Percentiles rank a stretch among this genome's conserved stretches.
Conservation (phyloP, 2,797 vertebrate genomes). For the Ceyx erithaca region DNA sequence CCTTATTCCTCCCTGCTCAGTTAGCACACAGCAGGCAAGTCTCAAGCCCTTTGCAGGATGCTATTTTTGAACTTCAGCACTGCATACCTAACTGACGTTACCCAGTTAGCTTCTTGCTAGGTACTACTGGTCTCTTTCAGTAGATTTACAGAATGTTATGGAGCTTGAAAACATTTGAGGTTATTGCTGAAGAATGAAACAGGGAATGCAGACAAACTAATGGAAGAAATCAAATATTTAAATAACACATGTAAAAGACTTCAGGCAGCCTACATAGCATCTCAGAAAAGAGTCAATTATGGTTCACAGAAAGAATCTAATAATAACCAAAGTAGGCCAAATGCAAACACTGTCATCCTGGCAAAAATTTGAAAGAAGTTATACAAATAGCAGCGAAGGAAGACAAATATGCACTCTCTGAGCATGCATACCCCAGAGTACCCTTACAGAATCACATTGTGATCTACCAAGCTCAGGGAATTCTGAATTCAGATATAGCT, state of each 20-base stretch:
- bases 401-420: slow-evolving; percentile 70
- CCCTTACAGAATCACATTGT: not conserved
- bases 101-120: not conserved
- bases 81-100: not conserved
- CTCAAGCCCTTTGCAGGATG: not conserved
- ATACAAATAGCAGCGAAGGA: slow-evolving; percentile 74
- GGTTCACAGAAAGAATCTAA: slow-evolving; percentile 51
- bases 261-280: slow-evolving; percentile 5
- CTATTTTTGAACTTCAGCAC: not conserved
- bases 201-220: slow-evolving; percentile 3
- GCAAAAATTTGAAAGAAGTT: slow-evolving; percentile 69
- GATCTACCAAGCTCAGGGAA: slow-evolving; percentile 13
- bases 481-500: not conserved
- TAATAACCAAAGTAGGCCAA: slow-evolving; percentile 66
- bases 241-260: slow-evolving; percentile 43
- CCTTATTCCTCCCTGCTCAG: not conserved
- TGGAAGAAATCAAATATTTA: slow-evolving; percentile 72
- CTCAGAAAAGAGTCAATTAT: slow-evolving; percentile 51
- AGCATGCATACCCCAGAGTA: slow-evolving; percentile 25
- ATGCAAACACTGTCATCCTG: slow-evolving; percentile 71
- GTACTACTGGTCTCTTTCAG: not conserved
- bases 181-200: slow-evolving; percentile 9
- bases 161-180: not conserved
- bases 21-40: accelerated
- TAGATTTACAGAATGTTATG: not conserved